Evolutionary conservation across 2,888 invertebrate genomes (phyloP), one percentile per base, ranked within the genome.

Genomic region (Sialis lutaria): DNA sequence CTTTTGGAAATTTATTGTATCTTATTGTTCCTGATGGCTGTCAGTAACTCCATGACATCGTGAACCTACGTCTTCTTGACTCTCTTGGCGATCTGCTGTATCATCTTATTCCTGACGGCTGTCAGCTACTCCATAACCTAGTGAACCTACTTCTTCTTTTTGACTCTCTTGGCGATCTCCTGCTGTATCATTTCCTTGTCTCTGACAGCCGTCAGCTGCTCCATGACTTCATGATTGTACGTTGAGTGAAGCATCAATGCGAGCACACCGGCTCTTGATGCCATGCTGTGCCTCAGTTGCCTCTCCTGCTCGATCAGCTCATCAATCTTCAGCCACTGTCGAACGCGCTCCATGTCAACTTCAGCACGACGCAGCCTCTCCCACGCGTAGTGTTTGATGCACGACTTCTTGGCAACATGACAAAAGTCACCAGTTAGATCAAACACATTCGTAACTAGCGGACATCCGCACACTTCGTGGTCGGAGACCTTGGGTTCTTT

Each of bases 171-270:
- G 22, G 22, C 22, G 22, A 22, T 22, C 22, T 22, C 22, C 22
- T 22, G 22, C 22, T 22, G 22, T 22, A 22, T 22, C 22, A 22
- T 67, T 44, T 68, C 66, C 49, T 68, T 64, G 50, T 67, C 72
- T 53, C 72, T 71, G 42, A 70, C 71, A 51, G 72, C 69, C 0
- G 69, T 68, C 53, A 80, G 68, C 55, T 77, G 74, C 57, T 87
- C 86, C 81, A 89, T 85, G 1, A 88, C 74, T 55, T 89, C 90
- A 60, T 95, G 92, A 67, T 95, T 91, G 61, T 91, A 91, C 0
- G 95, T 95, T 6, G 95, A 92, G 63, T 97, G 95, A n/a, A 97
- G 68, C 84, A 97, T 86, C 1, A 97, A 70, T 0, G 91, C 90
- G 9, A 97, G 68, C 0, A 96, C 89, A 0, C 95, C 93, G 40